Conservation (phyloP, 2,113 vertebrate genomes). For the Hydropotes inermis region DNA sequence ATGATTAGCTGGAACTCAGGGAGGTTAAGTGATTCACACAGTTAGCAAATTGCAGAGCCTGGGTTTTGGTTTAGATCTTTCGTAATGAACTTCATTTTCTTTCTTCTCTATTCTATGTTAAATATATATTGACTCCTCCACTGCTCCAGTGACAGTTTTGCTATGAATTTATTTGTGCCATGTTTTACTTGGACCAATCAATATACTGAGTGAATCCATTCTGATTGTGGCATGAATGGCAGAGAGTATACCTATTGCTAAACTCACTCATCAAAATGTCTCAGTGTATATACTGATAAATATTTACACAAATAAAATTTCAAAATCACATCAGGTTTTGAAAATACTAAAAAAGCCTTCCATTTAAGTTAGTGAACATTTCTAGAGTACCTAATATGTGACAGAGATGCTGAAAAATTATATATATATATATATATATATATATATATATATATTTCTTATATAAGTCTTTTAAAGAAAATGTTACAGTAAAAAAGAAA, state of each 20-base stretch:
- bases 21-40: neutral
- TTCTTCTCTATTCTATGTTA: neutral
- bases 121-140: neutral
- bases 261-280: neutral
- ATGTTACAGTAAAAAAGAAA: neutral
- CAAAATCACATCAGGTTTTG: neutral
- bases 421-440: neutral
- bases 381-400: neutral
- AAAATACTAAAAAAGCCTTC: neutral
- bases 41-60: neutral
- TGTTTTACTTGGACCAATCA: neutral
- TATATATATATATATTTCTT: neutral
- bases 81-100: neutral
- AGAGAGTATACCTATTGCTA: neutral
- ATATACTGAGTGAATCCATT: neutral
- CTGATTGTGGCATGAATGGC: neutral
- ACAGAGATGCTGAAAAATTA: neutral
- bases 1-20: neutral
- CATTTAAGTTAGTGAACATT: neutral
- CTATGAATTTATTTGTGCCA: neutral
- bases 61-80: neutral
- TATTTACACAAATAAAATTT: neutral
- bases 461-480: neutral
- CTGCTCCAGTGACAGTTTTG: neutral
- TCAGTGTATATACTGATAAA: neutral